Base-by-base conservation (phyloP, 2,888 invertebrate species). In the Drosophila pseudotakahashii region DNA sequence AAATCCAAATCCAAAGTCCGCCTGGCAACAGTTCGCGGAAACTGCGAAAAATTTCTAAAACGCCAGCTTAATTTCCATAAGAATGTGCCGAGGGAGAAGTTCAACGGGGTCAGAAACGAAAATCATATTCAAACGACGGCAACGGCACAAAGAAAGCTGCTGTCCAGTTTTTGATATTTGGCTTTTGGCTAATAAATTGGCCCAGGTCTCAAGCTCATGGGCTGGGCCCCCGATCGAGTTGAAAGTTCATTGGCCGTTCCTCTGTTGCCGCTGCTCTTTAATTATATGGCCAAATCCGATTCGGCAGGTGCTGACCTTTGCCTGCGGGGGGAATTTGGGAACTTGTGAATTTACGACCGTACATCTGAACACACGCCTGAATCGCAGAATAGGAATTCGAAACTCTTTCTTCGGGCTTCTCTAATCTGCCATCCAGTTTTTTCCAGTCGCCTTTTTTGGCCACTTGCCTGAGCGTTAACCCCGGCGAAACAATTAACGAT, bases 381-480 rank as follows among this genome's bases (percentile, higher is more conserved):
- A 32, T 32, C 11, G 32, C 7, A 44, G 57, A 57, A 37, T 57
- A 37, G 30, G 45, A 51, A 60, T 64, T 19, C 48, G 7, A 48
- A 34, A 7, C 11, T 48, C 48, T 48, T 48, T 48, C 48, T 13
- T 13, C 48, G 48, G 19, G 19, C 19, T 19, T 19, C 19, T 19
- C 19, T 19, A 19, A 19, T 19, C 19, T 19, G 47, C 14, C 45
- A 71, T 76, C 68, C 67, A 59, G 61, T 72, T 58, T 39, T 14
- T 42, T 42, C 30, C 30, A 47, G 30, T 5, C 34, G 4, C 34
- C 34, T 26, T 57, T 79, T 57, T 45, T 23, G 42, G 48, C 77
- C 75, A 84, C 87, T 85, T 84, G 84, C 71, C 66, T 84, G 85
- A 87, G 75, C 85, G 67, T 85, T 85, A 84, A 85, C 87, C 85